A percentile compares a stretch with the other conserved stretches of the same genome.
phyloP scores from a whole-genome alignment of 2,797 vertebrate genomes.

The Nasua narica region DNA sequence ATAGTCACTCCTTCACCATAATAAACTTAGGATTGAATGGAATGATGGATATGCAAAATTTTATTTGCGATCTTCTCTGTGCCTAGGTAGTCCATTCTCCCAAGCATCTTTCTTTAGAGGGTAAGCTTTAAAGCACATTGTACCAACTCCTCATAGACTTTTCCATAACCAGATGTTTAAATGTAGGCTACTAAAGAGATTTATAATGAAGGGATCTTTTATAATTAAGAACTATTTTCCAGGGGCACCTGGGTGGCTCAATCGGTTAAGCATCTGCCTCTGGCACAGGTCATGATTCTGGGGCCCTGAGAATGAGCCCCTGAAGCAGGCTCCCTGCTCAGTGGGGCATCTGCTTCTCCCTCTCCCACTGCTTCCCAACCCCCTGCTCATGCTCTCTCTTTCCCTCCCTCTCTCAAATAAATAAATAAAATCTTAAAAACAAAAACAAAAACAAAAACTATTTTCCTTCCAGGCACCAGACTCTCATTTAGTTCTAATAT shows the following conservation, averaged over 20 bases:
- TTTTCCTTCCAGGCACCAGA: constrained; percentile 17
- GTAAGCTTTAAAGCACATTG: background rate
- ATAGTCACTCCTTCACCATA: rapidly evolving
- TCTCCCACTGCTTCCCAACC: background rate
- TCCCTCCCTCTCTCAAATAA: background rate
- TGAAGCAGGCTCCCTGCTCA: background rate
- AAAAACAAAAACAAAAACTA: background rate
- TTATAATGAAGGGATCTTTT: background rate
- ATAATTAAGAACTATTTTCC: constrained; percentile 27
- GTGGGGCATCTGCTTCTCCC: background rate
- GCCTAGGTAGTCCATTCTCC: background rate
- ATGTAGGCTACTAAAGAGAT: background rate
- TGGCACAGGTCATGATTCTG: background rate
- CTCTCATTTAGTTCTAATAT: background rate
- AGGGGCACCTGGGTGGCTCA: background rate
- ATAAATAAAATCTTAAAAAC: background rate
- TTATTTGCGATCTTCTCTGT: background rate
- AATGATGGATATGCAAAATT: background rate
- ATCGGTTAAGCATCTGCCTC: background rate
- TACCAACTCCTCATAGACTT: background rate
- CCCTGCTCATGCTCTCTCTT: background rate
- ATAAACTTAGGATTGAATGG: background rate
- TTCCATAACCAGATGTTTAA: background rate
- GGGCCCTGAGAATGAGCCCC: background rate
- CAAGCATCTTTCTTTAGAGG: background rate